Evolutionary conservation across 2,797 vertebrate species (phyloP).

Genomic region (Dromococcyx pavoninus): DNA sequence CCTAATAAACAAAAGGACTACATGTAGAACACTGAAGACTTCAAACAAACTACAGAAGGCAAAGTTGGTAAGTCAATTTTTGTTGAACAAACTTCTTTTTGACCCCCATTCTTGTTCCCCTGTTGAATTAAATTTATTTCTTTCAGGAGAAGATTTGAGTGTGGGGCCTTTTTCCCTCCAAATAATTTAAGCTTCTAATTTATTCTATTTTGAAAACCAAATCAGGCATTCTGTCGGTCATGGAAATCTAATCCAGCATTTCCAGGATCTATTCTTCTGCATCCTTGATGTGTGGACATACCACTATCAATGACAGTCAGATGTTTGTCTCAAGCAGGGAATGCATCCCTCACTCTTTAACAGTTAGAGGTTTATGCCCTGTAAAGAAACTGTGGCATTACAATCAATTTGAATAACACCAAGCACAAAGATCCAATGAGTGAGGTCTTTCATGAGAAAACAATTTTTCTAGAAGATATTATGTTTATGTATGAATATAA

Average conservation of each 20-base stretch:
- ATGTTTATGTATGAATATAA: not conserved
- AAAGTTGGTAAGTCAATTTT: not conserved
- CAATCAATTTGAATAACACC: not conserved
- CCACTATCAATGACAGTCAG: not conserved
- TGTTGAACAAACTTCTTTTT: not conserved
- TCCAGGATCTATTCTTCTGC: not conserved
- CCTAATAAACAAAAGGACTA: not conserved
- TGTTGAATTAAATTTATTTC: not conserved
- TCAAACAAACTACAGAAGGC: not conserved
- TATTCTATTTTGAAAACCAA: conserved; percentile 31
- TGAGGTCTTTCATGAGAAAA: not conserved
- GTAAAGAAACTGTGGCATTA: not conserved
- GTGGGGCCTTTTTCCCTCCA: not conserved
- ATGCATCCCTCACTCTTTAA: not conserved
- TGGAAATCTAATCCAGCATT: not conserved
- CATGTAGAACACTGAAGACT: not conserved
- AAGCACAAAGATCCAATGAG: conserved; percentile 5
- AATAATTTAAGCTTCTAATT: not conserved
- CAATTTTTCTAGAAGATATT: not conserved
- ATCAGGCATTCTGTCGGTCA: not conserved
- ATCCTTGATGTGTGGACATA: not conserved
- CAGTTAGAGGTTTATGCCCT: not conserved
- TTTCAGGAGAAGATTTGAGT: not conserved
- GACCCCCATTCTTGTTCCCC: not conserved
- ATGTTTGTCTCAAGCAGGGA: not conserved